Evolutionary conservation across 2,888 invertebrate genomes (phyloP), one percentile per base, ranked within the genome.

Genomic region (Heteromurus nitidus): DNA sequence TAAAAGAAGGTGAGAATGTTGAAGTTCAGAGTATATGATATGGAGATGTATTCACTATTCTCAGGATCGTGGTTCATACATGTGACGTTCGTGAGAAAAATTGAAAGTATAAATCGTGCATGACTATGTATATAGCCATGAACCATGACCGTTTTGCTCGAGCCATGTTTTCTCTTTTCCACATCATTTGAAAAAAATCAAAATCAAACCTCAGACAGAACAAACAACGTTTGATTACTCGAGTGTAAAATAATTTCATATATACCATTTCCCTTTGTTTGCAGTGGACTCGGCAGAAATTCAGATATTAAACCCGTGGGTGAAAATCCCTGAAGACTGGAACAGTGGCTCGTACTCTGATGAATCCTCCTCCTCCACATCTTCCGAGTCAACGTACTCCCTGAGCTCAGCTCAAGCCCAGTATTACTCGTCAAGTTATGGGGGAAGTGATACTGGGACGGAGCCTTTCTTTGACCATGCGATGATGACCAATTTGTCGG

Each of bases 391-490:
- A 53, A 75, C 69, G 9, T 82, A 65, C 22, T 74, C 82, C 24
- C 62, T 75, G 64, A 60, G 60, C 26, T 72, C 65, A n/a, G 82
- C 82, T 18, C 79, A 82, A 55, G 85, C 85, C 16, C 84, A 85
- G 80, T 65, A 77, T 70, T 81, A 77, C n/a, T 83, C 82, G 13
- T 58, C 67, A 0, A 67, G 68, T 22, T 75, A 72, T 18, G 79
- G 75, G 3, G 82, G 82, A 5, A 76, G 68, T 44, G 69, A 73
- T 53, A 55, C 64, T 31, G 74, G 75, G 22, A 62, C 80, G 20
- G 87, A 87, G 64, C 87, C 87, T 7, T 87, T 81, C 58, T 87
- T 87, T 70, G 87, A 87, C 55, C 87, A 87, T 58, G 87, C 86
- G 3, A 85, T 86, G 86, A 87, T 86, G 87, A 87, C 87, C 80